These are phyloP conservation scores for Leptopilina drosophilae DNA, from an alignment of 2,888 invertebrate species.

Conservation along the genomic window DNA sequence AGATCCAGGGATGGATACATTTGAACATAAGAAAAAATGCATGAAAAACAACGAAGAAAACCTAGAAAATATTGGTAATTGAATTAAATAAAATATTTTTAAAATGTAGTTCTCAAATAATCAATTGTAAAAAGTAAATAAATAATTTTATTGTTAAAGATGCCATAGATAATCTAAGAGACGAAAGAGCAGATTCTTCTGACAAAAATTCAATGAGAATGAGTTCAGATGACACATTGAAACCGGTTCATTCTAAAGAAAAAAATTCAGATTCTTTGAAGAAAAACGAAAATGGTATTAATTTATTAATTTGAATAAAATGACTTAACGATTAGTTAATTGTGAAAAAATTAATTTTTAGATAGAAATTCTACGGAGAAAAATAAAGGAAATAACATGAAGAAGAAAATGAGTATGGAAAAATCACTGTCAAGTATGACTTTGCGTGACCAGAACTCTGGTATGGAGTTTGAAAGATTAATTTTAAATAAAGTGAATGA, in stretches of 20 bases:
- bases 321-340: neutral
- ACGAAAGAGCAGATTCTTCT: too few species aligned
- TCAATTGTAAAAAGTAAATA: neutral
- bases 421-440: neutral
- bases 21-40: neutral
- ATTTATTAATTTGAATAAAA: neutral
- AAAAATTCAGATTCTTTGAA: slow-evolving; percentile 1
- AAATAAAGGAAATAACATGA: neutral
- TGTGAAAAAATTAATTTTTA: neutral
- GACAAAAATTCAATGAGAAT: neutral
- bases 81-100: neutral
- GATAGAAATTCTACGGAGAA: neutral
- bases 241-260: neutral
- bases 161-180: neutral
- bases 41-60: neutral
- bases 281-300: slow-evolving; percentile 14
- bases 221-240: neutral
- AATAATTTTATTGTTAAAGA: neutral
- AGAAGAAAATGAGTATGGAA: neutral
- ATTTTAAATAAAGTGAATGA: neutral
- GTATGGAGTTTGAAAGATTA: neutral
- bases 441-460: neutral
- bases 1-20: neutral
- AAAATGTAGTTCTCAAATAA: neutral
- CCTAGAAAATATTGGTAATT: neutral